Conservation (phyloP, 2,113 vertebrate species). For the Lycocorax pyrrhopterus region DNA sequence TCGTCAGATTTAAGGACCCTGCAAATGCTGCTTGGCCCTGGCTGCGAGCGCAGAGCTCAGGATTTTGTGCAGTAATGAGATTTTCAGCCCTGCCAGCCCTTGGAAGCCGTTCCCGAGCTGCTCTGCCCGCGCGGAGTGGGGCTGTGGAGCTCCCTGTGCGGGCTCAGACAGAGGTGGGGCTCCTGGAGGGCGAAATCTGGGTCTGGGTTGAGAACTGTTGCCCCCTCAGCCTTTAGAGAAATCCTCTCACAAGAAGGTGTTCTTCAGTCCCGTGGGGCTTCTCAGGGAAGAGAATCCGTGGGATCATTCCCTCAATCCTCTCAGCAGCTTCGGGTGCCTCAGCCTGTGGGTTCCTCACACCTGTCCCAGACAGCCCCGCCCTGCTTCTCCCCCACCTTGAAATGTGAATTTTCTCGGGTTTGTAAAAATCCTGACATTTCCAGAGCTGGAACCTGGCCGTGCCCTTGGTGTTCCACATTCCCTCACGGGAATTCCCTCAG, state of each 20-base stretch:
- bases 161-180: fast-evolving
- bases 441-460: neutral
- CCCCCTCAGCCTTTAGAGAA: neutral
- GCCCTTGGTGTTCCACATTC: neutral
- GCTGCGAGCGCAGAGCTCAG: neutral
- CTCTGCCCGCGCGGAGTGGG: neutral
- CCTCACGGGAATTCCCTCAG: neutral
- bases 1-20: neutral
- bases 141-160: fast-evolving
- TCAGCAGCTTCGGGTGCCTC: neutral
- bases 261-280: neutral
- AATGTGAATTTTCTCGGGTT: neutral
- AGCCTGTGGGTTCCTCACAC: neutral
- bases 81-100: neutral
- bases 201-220: neutral
- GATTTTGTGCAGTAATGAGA: neutral
- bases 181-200: neutral
- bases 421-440: fast-evolving
- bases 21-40: neutral
- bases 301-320: neutral
- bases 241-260: neutral
- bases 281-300: neutral
- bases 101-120: neutral
- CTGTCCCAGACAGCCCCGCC: fast-evolving
- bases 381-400: neutral